A percentile compares a stretch with the other conserved stretches of the same genome.
Evolutionary conservation across 2,888 invertebrate genomes (phyloP).

Genomic region (Serripes groenlandicus): DNA sequence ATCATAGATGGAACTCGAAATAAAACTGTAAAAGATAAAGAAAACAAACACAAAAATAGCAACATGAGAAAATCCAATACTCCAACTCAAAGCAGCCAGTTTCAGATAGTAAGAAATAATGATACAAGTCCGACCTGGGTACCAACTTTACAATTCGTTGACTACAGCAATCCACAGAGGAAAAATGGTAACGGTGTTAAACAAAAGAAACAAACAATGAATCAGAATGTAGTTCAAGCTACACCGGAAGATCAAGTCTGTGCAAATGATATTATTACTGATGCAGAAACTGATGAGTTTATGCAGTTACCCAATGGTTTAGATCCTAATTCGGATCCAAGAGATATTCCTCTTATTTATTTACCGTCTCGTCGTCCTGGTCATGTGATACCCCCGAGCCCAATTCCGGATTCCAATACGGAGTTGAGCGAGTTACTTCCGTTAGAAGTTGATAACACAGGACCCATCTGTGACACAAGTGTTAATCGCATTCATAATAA

Average conservation of each 20-base stretch:
- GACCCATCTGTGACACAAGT: background rate
- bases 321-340: slow-evolving; percentile 22
- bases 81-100: background rate
- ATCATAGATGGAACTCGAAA: slow-evolving; percentile 22
- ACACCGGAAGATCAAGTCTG: background rate
- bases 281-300: background rate
- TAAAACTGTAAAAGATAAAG: slow-evolving; percentile 55
- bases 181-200: slow-evolving; percentile 35
- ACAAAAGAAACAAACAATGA: slow-evolving; percentile 40
- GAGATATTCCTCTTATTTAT: slow-evolving; percentile 19
- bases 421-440: background rate
- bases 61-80: slow-evolving; percentile 7
- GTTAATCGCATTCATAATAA: slow-evolving; percentile 36
- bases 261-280: background rate
- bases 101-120: background rate
- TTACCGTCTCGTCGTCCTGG: slow-evolving; percentile 10
- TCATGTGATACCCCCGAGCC: background rate
- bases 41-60: slow-evolving; percentile 55
- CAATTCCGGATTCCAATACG: background rate
- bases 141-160: slow-evolving; percentile 28
- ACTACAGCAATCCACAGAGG: slow-evolving; percentile 29
- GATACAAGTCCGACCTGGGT: background rate
- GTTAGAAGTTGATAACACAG: background rate
- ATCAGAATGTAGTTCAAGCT: slow-evolving; percentile 19
- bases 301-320: slow-evolving; percentile 27